Percentiles rank a stretch among this genome's conserved stretches.
These are phyloP conservation scores for Lithophane ornitopus DNA, from an alignment of 2,888 invertebrate species.

Conservation along the genomic window DNA sequence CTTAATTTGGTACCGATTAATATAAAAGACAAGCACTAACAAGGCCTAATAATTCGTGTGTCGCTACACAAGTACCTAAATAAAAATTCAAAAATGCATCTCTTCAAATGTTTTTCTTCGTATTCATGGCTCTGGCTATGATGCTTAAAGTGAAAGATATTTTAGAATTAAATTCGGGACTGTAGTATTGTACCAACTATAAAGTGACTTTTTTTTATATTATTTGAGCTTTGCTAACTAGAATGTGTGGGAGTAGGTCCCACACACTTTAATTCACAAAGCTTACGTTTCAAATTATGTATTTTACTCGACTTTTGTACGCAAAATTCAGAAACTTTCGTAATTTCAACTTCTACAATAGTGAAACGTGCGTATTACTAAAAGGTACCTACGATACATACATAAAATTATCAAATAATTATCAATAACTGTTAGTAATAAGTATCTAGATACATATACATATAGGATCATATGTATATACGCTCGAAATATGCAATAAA, in stretches of 20 bases:
- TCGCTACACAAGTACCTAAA: no score
- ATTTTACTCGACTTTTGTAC: background rate
- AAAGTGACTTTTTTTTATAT: background rate
- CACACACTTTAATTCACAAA: background rate
- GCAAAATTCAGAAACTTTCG: background rate
- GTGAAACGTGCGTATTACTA: background rate
- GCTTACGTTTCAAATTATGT: background rate
- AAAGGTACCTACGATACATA: no score
- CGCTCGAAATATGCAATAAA: no score
- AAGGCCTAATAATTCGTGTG: background rate
- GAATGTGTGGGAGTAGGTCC: background rate
- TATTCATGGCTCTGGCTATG: constrained; percentile 23
- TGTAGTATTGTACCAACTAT: background rate
- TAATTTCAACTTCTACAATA: background rate
- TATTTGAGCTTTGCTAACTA: background rate
- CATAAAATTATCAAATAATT: no score
- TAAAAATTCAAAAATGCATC: constrained; percentile 15
- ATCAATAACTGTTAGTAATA: no score
- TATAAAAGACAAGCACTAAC: constrained; percentile 6
- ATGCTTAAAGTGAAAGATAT: constrained; percentile 21
- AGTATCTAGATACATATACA: no score
- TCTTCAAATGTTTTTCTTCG: constrained; percentile 23
- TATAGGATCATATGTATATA: no score
- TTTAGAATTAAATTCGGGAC: constrained; percentile 14
- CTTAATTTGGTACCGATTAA: background rate